Evolutionary conservation across 2,888 invertebrate genomes (phyloP), one percentile per base, ranked within the genome.

Genomic region (Drosophila sordidula): DNA sequence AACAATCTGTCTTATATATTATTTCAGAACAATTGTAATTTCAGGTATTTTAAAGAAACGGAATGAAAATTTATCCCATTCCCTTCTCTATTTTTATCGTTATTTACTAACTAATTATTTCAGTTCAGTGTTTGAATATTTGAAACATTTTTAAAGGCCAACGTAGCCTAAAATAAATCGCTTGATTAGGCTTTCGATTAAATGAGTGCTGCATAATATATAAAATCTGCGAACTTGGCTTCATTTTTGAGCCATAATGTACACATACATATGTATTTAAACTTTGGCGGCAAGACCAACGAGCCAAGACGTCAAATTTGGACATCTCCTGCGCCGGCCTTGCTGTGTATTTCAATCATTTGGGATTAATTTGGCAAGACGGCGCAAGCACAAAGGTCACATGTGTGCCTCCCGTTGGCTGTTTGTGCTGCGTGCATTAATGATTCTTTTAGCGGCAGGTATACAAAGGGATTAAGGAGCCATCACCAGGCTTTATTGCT

Each of bases 341-440:
- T 70, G 69, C 47, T 65, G 68, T 76, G 83, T 67, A 69, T 72
- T 80, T 85, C 89, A 89, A 87, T 86, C 85, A 89, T 75, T 81
- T 70, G 89, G 85, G 85, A 89, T 86, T 86, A 86, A 86, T 87
- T 89, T 89, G 72, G 72, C 34, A 67, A 52, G 62, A 55, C 56
- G 45, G 29, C 71, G 50, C 36, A 50, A 46, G 46, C 67, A 73
- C 70, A 88, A 82, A 88, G 86, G 83, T 74, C 76, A 67, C 78
- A 88, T 80, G 67, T 77, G 69, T 46, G 56, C 25, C 38, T 36
- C 22, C 12, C 38, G 39, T 14, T 39, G 26, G 26, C 34, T 49
- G 38, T 26, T 22, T 8, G 34, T 12, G 34, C 56, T 38, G 51
- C 9, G 18, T 16, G 22, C 61, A 46, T 61, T 75, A 87, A 82